Base-by-base conservation (phyloP, 1,140 invertebrate genomes). In the Mylabris phalerata region DNA sequence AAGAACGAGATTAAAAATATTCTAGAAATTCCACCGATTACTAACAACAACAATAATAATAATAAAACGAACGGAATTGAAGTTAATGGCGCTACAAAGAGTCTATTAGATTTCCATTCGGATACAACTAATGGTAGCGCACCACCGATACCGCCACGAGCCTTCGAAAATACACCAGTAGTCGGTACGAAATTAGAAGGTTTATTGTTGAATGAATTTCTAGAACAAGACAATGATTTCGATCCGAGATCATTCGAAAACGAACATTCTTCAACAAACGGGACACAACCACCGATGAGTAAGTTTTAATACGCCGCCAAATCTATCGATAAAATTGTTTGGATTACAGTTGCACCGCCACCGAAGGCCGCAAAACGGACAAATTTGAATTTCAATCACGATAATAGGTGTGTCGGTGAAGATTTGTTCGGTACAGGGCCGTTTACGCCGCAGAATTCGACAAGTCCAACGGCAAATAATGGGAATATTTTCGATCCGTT, bases 121-220 rank as follows among this genome's bases (percentile, higher is more conserved):
- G 74, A 74, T 0, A 78, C 78, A 66, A 75, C 77, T 26, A 65
- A 71, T 38, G 61, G 65, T 61, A 58, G 41, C 27, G 73, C 80
- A 63, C 84, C 83, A 26, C 84, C 85, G 49, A 81, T 86, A 56
- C 85, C 85, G 59, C 84, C 85, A 19, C 77, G 85, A 60, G 78
- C 79, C 63, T 77, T 84, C 55, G 81, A 85, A 60, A 82, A 81
- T 63, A 75, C 78, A 44, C 85, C 87, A 55, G 76, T 82, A 25
- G 84, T 89, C 44, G 89, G 87, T 48, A 86, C 88, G 4, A 88
- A 89, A 75, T 76, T 90, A 54, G 90, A 93, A 74, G 90, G 89
- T 60, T 75, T 93, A 26, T 70, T 93, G 1, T 79, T 94, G 62
- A 88, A 92, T 69, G 88, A 92, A 71, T 86, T 90, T 43, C 9